Percentiles rank a stretch among this genome's conserved stretches.
These are phyloP conservation scores for Anguilla obscura DNA, from an alignment of 2,797 vertebrate genomes.

Conservation along the genomic window DNA sequence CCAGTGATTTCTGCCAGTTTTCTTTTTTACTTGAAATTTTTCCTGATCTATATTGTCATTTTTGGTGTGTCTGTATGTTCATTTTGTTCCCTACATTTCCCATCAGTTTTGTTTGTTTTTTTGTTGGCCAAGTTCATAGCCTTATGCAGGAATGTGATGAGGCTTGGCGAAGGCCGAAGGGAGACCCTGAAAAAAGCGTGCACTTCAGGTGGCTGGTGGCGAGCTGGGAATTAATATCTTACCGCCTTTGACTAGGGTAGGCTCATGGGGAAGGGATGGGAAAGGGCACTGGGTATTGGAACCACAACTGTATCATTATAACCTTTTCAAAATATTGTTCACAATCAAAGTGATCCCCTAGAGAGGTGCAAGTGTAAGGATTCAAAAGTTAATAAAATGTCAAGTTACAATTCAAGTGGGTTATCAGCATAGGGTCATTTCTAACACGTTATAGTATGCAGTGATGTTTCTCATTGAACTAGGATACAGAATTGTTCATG, in stretches of 20 bases:
- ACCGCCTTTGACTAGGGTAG: background rate
- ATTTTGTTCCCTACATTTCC: too few species aligned
- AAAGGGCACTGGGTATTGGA: background rate
- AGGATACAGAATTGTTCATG: background rate
- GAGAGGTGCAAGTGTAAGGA: background rate
- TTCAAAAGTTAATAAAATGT: background rate
- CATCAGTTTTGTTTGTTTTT: too few species aligned
- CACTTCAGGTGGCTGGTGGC: background rate
- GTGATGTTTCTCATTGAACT: background rate
- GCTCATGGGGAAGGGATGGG: background rate
- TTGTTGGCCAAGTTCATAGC: too few species aligned
- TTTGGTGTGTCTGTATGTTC: too few species aligned
- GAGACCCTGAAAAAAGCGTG: background rate
- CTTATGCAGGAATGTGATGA: too few species aligned
- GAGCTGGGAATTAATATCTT: background rate
- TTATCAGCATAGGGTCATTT: background rate
- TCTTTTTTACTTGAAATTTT: too few species aligned
- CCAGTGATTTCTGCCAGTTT: too few species aligned
- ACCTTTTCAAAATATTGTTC: background rate
- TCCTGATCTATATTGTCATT: too few species aligned
- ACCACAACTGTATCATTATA: background rate
- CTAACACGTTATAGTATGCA: background rate
- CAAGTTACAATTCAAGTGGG: background rate
- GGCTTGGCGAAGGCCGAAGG: background rate
- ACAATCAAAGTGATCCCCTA: background rate